Conservation (phyloP, 2,888 invertebrate genomes). For the Glomeris marginata region DNA sequence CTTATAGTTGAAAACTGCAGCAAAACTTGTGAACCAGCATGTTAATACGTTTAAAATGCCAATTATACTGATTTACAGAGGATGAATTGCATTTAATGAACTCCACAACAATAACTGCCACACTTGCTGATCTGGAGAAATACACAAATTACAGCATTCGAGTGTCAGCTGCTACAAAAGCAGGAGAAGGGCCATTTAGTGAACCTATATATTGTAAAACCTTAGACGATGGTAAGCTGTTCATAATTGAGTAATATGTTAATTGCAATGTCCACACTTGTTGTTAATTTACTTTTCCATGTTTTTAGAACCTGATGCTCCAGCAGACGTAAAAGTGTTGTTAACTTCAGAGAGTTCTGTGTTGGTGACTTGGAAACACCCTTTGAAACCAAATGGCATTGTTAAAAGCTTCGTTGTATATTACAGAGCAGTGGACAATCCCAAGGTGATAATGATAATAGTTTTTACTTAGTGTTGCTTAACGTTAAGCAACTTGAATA, state of each 20-base stretch:
- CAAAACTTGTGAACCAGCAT: background rate
- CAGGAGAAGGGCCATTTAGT: conserved; percentile 85
- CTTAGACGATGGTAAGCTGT: conserved; percentile 70
- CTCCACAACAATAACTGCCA: conserved; percentile 1
- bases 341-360: conserved; percentile 85
- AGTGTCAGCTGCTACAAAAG: conserved; percentile 84
- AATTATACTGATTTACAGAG: background rate
- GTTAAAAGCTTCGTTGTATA: conserved; percentile 87
- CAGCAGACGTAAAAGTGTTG: conserved; percentile 79
- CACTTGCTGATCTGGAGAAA: conserved; percentile 75
- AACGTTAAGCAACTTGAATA: too few species aligned
- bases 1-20: too few species aligned
- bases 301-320: conserved; percentile 71
- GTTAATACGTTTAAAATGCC: background rate
- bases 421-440: conserved; percentile 35
- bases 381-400: conserved; percentile 80
- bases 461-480: too few species aligned
- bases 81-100: too few species aligned
- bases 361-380: conserved; percentile 85
- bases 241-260: background rate
- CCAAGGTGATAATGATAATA: conserved; percentile 14
- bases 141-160: conserved; percentile 96
- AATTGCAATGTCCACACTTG: conserved; percentile 1
- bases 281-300: conserved; percentile 7
- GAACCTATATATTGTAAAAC: conserved; percentile 82